Base-by-base conservation (phyloP, 2,888 invertebrate species). In the Enchytraeus crypticus region DNA sequence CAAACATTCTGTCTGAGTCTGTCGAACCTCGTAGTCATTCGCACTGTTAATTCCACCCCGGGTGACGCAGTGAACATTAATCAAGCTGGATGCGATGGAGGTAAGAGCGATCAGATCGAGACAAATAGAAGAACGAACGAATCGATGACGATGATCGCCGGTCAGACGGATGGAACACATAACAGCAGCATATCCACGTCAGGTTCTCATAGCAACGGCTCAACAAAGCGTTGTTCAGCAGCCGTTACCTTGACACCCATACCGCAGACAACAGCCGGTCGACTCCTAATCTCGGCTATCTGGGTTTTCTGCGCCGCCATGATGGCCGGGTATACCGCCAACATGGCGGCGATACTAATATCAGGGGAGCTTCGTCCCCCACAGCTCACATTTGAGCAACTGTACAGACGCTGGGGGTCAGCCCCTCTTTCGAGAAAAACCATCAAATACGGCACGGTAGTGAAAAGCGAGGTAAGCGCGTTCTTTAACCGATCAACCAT, bases 191-290 rank as follows among this genome's bases (percentile, higher is more conserved):
- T 38, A 8, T 38, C 38, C 38, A 38, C 38, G 38, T 8, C 11
- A 38, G n/a, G n/a, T n/a, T n/a, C n/a, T n/a, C n/a, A n/a, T n/a
- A 18, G 11, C 11, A 18, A 18, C 38, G 38, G 11, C 38, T 11
- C 38, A 11, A 38, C 38, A 38, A 11, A 8, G 11, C 38, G 11
- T 18, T 8, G 11, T 38, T 8, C 11, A 18, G 38, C 11, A 38
- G 38, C 38, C 11, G 38, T 11, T 8, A 8, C 38, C 38, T 11
- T 38, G 18, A 18, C 38, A 11, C 38, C 32, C 14, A 23, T 23
- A 21, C 54, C 62, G 3, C 53, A 47, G 5, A 60, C 26, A 87
- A 85, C 71, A 88, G 90, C 88, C 80, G 81, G 5, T 88, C 76
- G 62, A 2, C 51, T 77, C 30, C 64, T 78, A 21, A 74, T 75